Percentiles rank a stretch among this genome's conserved stretches.
These are phyloP conservation scores for Argyrosomus regius DNA, from an alignment of 2,797 vertebrate genomes.

Conservation along the genomic window DNA sequence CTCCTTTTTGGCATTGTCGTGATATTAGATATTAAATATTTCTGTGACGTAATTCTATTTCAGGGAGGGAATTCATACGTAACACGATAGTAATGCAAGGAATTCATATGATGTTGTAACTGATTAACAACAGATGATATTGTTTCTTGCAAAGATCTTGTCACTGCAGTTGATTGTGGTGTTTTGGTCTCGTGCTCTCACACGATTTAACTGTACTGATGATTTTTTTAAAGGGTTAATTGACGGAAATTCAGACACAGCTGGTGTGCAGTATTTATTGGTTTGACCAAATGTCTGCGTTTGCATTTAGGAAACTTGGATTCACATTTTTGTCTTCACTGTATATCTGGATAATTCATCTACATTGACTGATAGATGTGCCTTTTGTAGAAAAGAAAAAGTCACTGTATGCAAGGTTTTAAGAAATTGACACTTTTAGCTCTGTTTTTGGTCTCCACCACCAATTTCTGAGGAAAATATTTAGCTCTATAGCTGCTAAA, in stretches of 20 bases:
- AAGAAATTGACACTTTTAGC: too few relatives aligned
- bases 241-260: not conserved
- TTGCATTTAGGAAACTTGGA: not conserved
- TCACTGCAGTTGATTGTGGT: not conserved
- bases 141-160: not conserved
- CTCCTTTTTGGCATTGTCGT: not conserved
- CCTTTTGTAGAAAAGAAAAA: too few relatives aligned
- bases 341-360: not conserved
- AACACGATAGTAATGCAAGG: not conserved
- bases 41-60: constrained; percentile 16
- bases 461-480: not conserved
- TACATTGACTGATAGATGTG: too few relatives aligned
- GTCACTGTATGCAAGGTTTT: too few relatives aligned
- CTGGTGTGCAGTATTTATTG: not conserved
- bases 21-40: not conserved
- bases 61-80: not conserved
- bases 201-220: not conserved
- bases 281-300: not conserved
- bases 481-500: not conserved
- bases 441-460: not conserved
- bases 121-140: not conserved
- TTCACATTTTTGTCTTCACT: not conserved
- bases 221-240: too few relatives aligned
- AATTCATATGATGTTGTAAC: not conserved
- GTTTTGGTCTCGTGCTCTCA: too few relatives aligned